These are phyloP conservation scores for Serranus cabrilla DNA, from an alignment of 2,797 vertebrate species.

Conservation along the genomic window DNA sequence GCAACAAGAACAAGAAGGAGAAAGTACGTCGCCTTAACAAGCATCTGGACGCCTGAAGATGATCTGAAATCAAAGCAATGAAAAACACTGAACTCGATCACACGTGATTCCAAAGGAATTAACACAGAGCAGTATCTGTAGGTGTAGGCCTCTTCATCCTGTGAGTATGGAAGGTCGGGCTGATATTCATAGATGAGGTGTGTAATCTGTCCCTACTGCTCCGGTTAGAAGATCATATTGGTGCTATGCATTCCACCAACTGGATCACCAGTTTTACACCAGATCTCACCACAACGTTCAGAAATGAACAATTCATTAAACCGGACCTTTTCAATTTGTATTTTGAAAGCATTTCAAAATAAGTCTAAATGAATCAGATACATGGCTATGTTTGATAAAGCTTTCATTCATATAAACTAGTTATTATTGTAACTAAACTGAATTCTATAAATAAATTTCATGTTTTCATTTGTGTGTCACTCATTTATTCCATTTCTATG, in stretches of 20 bases:
- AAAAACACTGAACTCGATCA: not conserved
- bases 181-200: constrained; percentile 21
- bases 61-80: constrained; percentile 24
- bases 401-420: constrained; percentile 1
- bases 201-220: constrained; percentile 5
- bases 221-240: constrained; percentile 21
- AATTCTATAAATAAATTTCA: constrained; percentile 36
- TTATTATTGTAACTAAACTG: constrained; percentile 14
- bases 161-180: not conserved
- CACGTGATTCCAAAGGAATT: constrained; percentile 54
- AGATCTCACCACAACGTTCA: not conserved
- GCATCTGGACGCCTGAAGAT: constrained; percentile 92
- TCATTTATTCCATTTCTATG: not conserved
- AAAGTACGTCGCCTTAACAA: constrained; percentile 94
- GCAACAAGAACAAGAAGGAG: constrained; percentile 97
- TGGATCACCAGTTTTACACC: constrained; percentile 28
- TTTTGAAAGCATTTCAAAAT: not conserved
- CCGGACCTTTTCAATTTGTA: constrained; percentile 5
- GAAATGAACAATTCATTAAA: constrained; percentile 4
- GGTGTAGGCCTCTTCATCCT: constrained; percentile 26
- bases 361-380: not conserved
- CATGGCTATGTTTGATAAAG: constrained; percentile 7
- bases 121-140: constrained; percentile 3
- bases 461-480: constrained; percentile 1
- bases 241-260: constrained; percentile 49